Evolutionary conservation across 2,113 vertebrate genomes (phyloP).

Genomic region (Irena cyanogastra): DNA sequence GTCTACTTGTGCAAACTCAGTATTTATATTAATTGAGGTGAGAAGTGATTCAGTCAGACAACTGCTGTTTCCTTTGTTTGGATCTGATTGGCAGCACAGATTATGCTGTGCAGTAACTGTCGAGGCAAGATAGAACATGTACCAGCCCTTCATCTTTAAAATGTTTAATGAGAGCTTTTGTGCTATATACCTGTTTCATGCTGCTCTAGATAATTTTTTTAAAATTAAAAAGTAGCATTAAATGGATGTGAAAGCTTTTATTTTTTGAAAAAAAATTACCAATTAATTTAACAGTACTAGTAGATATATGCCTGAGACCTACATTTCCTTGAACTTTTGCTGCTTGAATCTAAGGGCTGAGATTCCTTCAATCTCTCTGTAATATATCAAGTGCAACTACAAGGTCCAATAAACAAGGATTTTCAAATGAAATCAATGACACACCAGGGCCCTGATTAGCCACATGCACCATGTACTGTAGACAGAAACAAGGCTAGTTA

Average conservation of each 20-base stretch:
- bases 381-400: background rate
- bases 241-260: background rate
- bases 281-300: background rate
- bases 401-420: background rate
- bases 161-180: background rate
- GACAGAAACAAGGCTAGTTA: constrained; percentile 6
- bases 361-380: background rate
- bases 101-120: constrained; percentile 38
- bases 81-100: constrained; percentile 45
- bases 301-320: background rate
- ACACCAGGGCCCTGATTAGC: background rate
- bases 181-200: background rate
- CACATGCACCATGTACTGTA: background rate
- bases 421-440: background rate
- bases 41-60: constrained; percentile 56
- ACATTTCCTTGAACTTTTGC: background rate
- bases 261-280: background rate
- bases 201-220: background rate
- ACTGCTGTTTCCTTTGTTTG: constrained; percentile 33
- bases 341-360: background rate
- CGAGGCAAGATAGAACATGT: background rate
- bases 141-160: background rate
- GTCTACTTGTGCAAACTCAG: constrained; percentile 36
- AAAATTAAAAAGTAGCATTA: background rate
- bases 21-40: constrained; percentile 49